Base-by-base conservation (phyloP, 2,888 invertebrate species). In the Brenthis ino region DNA sequence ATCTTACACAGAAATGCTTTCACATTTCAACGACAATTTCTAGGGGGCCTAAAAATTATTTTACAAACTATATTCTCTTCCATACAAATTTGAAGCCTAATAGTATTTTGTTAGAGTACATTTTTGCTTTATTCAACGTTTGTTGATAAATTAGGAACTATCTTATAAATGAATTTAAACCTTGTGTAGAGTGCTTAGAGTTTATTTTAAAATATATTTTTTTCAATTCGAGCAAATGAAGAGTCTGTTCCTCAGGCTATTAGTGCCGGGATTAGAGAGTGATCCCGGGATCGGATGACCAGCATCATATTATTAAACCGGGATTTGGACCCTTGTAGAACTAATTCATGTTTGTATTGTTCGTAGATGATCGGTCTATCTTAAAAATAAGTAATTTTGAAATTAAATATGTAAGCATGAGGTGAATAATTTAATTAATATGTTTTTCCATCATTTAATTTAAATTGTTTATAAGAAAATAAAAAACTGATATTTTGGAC, bases 1-100 rank as follows among this genome's bases (percentile, higher is more conserved):
- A 91, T 91, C 91, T 90, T 87, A 93, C 92, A 93, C 77, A 81
- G 88, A 90, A 93, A 93, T 91, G 92, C 92, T 93, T 89, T 93
- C 83, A 92, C 88, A 87, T 89, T 86, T 82, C 83, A 78, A 81
- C 82, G 61, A 55, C 79, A 74, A 76, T 81, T 78, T 82, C 79
- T 79, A 74, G 77, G 79, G 76, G 83, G 86, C 87, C 85, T 80
- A 85, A 84, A 88, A 88, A 86, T 84, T 82, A 82, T 86, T 84
- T 80, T 75, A 75, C 74, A 75, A 79, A 80, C 76, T 74, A 76
- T 66, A 50, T 33, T 5, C 28, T 1, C 1, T 1, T n/a, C 2
- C 74, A 74, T 51, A 50, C 51, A 11, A 84, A 75, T 77, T 73
- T 76, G 60, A 75, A 78, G 81, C 76, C 69, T 81, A 80, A 75